Conservation (phyloP, 2,888 invertebrate species). For the Pachycephus smyrnensis region DNA sequence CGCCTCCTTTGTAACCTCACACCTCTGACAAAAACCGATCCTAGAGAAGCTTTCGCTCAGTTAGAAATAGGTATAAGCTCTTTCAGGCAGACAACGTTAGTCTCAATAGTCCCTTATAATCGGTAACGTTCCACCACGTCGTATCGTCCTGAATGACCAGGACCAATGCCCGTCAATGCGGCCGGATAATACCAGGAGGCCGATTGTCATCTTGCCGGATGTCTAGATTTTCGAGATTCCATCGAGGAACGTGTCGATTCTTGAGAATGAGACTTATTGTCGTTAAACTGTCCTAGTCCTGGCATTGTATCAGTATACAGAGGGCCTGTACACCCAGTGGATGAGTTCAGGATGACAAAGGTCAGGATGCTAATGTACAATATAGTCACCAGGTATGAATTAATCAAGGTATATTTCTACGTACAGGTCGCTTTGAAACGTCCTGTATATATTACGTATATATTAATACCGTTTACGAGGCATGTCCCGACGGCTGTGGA, state of each 20-base stretch:
- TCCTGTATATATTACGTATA: not conserved
- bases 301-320: not conserved
- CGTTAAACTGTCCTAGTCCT: not conserved
- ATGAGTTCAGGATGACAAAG: not conserved
- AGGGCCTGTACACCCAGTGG: not conserved
- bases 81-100: constrained; percentile 30
- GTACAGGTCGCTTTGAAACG: not conserved
- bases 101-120: constrained; percentile 54
- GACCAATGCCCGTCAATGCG: constrained; percentile 25
- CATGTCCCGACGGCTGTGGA: not conserved
- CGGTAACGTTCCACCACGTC: constrained; percentile 50
- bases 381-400: not conserved
- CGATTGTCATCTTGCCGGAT: constrained; percentile 35
- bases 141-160: constrained; percentile 38
- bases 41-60: constrained; percentile 20
- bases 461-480: not conserved
- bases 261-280: not conserved
- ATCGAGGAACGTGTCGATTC: not conserved
- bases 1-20: constrained; percentile 62
- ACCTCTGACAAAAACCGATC: constrained; percentile 57
- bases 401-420: not conserved
- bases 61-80: constrained; percentile 35
- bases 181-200: constrained; percentile 31
- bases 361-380: not conserved
- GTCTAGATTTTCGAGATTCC: constrained; percentile 9